phyloP scores from a whole-genome alignment of 2,113 vertebrate genomes.

The Lepisosteus osseus region DNA sequence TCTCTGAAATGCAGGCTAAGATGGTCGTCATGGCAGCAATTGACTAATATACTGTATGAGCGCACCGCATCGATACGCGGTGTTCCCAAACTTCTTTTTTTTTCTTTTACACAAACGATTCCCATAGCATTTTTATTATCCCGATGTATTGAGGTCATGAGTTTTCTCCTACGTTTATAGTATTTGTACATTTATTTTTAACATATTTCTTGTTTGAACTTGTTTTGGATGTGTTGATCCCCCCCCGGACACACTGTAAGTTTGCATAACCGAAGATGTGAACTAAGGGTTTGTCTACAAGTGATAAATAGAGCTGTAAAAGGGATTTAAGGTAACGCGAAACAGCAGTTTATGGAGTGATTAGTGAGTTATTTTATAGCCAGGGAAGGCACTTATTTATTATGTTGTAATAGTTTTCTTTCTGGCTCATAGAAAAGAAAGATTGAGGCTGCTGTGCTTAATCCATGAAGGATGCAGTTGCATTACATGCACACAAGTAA shows the following conservation, averaged over 20 bases:
- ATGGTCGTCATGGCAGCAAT: constrained; percentile 27
- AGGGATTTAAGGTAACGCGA: not conserved
- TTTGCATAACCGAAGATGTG: not conserved
- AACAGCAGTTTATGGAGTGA: not conserved
- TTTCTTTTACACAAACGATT: no score
- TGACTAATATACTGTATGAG: constrained; percentile 15
- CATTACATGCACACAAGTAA: no score
- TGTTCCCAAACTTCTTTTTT: constrained; percentile 1
- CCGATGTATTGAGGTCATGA: no score
- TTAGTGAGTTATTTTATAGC: not conserved
- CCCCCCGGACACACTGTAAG: not conserved
- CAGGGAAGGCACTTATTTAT: constrained; percentile 1
- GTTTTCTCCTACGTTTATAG: not conserved
- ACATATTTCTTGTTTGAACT: not conserved
- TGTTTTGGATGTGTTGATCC: not conserved
- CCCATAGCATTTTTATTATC: no score
- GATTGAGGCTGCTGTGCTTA: not conserved
- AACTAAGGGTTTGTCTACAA: not conserved
- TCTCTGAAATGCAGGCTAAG: constrained; percentile 2
- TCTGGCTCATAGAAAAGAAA: not conserved
- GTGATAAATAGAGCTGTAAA: not conserved
- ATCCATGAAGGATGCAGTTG: no score
- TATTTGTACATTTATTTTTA: not conserved
- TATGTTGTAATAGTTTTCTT: not conserved
- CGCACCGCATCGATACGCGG: not conserved